These are phyloP conservation scores for Sinocyclocheilus grahami DNA, from an alignment of 2,113 vertebrate species.

Conservation along the genomic window DNA sequence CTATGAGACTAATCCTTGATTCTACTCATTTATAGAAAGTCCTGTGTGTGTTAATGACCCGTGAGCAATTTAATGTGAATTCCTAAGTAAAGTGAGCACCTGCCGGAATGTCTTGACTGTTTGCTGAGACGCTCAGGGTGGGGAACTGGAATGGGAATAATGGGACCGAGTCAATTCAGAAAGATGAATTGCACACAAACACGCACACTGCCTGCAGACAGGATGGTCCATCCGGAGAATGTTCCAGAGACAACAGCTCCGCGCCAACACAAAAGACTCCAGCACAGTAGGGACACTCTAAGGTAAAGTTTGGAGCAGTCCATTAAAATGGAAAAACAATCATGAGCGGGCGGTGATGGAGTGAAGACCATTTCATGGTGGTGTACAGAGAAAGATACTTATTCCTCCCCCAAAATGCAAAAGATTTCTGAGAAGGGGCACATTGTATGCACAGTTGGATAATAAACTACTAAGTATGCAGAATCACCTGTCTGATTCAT, in stretches of 20 bases:
- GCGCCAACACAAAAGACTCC: background rate
- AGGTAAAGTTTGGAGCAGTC: conserved; percentile 48
- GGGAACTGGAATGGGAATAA: background rate
- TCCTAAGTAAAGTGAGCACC: background rate
- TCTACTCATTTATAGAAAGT: background rate
- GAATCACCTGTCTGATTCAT: conserved; percentile 19
- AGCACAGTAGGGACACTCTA: conserved; percentile 11
- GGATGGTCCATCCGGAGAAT: background rate
- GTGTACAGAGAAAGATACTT: background rate
- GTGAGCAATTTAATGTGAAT: background rate
- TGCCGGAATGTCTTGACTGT: background rate
- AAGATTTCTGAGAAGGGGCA: conserved; percentile 35
- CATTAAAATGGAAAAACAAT: conserved; percentile 53
- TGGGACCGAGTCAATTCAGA: background rate
- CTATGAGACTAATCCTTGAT: background rate
- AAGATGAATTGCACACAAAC: conserved; percentile 14
- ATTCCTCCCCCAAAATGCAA: conserved; percentile 33
- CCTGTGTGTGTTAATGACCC: background rate
- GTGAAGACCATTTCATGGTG: conserved; percentile 30
- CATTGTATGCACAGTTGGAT: conserved; percentile 20
- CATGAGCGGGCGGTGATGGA: conserved; percentile 29
- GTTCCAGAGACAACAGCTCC: background rate
- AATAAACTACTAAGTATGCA: conserved; percentile 9
- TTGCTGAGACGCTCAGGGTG: background rate
- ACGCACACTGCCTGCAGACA: conserved; percentile 9